Percentiles rank a stretch among this genome's conserved stretches.
Conservation (phyloP, 2,113 vertebrate species). For the Entelurus aequoreus region DNA sequence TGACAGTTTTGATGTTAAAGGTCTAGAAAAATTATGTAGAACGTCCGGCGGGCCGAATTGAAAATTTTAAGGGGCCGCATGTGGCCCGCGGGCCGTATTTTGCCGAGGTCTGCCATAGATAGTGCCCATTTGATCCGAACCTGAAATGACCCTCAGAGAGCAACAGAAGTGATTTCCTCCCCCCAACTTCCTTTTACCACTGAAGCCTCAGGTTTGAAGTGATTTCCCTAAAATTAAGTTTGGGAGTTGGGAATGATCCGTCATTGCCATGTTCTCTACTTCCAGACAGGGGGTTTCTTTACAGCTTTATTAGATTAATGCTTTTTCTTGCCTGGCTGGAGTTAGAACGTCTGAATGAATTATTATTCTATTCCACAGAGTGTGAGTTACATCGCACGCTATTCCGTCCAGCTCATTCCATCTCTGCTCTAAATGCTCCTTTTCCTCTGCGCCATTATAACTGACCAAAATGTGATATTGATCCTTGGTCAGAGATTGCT, state of each 20-base stretch:
- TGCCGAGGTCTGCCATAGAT: constrained; percentile 9
- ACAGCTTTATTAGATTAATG: constrained; percentile 70
- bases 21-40: too few species aligned
- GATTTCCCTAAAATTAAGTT: constrained; percentile 66
- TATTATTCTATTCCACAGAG: constrained; percentile 55
- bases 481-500: neutral
- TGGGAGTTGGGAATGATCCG: constrained; percentile 58
- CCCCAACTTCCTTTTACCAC: constrained; percentile 11
- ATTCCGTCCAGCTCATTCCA: constrained; percentile 14
- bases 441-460: neutral
- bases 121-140: constrained; percentile 27
- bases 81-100: too few species aligned
- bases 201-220: constrained; percentile 51
- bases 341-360: constrained; percentile 57
- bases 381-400: constrained; percentile 32
- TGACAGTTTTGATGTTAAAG: too few species aligned
- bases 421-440: constrained; percentile 27
- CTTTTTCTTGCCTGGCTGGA: constrained; percentile 47
- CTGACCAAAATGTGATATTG: neutral
- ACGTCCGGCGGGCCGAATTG: too few species aligned
- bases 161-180: constrained; percentile 21
- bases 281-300: constrained; percentile 55
- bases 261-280: constrained; percentile 60
- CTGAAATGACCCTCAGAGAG: constrained; percentile 32
- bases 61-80: too few species aligned